Conservation (phyloP, 2,888 invertebrate genomes). For the Ischnura elegans region DNA sequence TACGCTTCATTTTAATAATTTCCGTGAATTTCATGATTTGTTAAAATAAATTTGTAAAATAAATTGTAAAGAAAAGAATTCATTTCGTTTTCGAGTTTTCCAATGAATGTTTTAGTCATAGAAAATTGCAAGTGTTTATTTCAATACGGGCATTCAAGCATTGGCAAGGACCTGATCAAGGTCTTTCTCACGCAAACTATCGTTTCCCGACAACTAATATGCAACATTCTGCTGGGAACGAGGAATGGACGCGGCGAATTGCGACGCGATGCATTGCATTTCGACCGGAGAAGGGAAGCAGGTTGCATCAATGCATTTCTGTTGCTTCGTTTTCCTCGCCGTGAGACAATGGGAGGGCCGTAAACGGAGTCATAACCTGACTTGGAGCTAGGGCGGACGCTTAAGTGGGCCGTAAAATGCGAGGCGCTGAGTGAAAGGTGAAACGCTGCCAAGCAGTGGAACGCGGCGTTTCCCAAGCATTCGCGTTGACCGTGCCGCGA, state of each 20-base stretch:
- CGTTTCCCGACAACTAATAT: too few relatives aligned
- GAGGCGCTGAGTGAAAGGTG: conserved; percentile 34
- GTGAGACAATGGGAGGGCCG: conserved; percentile 20
- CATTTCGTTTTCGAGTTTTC: too few relatives aligned
- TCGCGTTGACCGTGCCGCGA: background rate
- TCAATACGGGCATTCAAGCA: too few relatives aligned
- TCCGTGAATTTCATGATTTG: too few relatives aligned
- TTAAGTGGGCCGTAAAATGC: conserved; percentile 23
- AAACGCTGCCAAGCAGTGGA: background rate
- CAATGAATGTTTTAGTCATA: too few relatives aligned
- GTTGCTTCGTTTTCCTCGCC: conserved; percentile 21
- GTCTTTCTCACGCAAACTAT: too few relatives aligned
- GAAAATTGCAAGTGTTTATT: too few relatives aligned
- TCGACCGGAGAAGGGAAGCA: background rate
- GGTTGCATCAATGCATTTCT: conserved; percentile 16
- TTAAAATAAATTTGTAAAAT: too few relatives aligned
- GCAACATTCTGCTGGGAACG: too few relatives aligned
- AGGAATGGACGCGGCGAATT: background rate
- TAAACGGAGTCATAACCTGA: conserved; percentile 39
- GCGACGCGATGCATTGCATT: background rate
- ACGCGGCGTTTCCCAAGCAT: background rate
- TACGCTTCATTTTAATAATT: too few relatives aligned
- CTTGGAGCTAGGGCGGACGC: background rate
- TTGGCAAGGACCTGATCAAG: too few relatives aligned
- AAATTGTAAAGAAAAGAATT: too few relatives aligned